These are phyloP conservation scores for Daktulosphaira vitifoliae DNA, from an alignment of 1,140 invertebrate genomes.

Conservation along the genomic window DNA sequence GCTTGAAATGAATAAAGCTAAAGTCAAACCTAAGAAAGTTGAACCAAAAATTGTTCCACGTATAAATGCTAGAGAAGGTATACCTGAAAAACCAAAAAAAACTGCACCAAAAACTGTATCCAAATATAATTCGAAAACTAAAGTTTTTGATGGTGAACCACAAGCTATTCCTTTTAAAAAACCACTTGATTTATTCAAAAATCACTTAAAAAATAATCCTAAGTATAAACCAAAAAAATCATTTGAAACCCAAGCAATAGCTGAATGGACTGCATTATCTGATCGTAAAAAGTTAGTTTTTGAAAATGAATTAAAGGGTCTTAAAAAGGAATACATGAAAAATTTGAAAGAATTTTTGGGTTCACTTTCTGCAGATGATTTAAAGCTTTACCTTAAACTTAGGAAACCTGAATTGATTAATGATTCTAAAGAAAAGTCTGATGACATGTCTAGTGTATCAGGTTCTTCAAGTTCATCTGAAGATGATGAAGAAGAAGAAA, in stretches of 20 bases:
- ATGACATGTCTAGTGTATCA: background rate
- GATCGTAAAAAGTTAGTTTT: background rate
- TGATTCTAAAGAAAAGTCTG: background rate
- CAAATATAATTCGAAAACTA: conserved; percentile 8
- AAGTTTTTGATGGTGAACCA: conserved; percentile 9
- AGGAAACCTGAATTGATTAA: conserved; percentile 17
- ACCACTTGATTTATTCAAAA: conserved; percentile 26
- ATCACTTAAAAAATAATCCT: background rate
- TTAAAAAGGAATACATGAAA: conserved; percentile 29
- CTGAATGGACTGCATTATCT: conserved; percentile 3
- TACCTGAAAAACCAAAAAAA: conserved; percentile 3
- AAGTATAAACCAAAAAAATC: conserved; percentile 1
- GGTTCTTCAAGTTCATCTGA: conserved; percentile 8
- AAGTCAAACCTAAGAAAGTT: conserved; percentile 15
- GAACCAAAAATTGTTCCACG: conserved; percentile 24
- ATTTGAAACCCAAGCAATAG: background rate
- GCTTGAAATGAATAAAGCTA: background rate
- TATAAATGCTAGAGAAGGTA: conserved; percentile 21
- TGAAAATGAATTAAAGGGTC: conserved; percentile 17
- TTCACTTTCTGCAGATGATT: conserved; percentile 10
- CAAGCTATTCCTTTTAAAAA: conserved; percentile 1
- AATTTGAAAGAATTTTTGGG: conserved; percentile 20
- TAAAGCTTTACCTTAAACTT: conserved; percentile 3
- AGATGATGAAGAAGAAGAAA: background rate
- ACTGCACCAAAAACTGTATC: background rate